Base-by-base conservation (phyloP, 1,140 invertebrate genomes). In the Drosophila pseudoananassae region DNA sequence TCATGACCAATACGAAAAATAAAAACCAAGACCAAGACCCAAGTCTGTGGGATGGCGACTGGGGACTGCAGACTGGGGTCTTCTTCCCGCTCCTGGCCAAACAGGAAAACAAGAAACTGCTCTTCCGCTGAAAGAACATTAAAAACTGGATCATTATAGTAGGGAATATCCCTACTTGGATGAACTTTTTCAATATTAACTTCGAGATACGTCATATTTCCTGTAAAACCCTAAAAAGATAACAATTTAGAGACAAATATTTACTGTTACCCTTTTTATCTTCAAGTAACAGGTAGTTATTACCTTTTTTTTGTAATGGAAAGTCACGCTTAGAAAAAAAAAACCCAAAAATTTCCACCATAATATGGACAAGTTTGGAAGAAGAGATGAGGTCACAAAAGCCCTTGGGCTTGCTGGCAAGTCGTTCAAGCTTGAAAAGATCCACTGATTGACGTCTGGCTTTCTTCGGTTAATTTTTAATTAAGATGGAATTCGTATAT, bases 341-440 rank as follows among this genome's bases (percentile, higher is more conserved):
- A 57, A 61, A 40, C 29, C 15, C 4, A 8, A 17, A 49, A 66
- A 55, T 74, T 73, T 73, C 69, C 71, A 73, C 14, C 14, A 57
- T 49, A 31, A 10, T 23, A 63, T 63, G 49, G 49, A 66, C 15
- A 36, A 51, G 33, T 23, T 27, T 47, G 12, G 45, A 49, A 29
- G 1, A 55, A 27, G 57, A 61, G 76, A 79, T 79, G 61, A 79
- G 57, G 51, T 79, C 69, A 79, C 47, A 45, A 43, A 69, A 59
- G 57, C 43, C 68, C 47, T 58, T 49, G n/a, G 49, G 12, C 10
- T n/a, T 4, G 4, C n/a, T 43, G n/a, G 14, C 15, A 12, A 12
- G 15, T 31, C 15, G 8, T 68, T 38, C 3, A 29, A 68, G 61
- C 50, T 68, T 63, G 10, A 68, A 69, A 68, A 55, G n/a, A 29